phyloP scores from a whole-genome alignment of 2,113 vertebrate species.

The Ellobius talpinus region DNA sequence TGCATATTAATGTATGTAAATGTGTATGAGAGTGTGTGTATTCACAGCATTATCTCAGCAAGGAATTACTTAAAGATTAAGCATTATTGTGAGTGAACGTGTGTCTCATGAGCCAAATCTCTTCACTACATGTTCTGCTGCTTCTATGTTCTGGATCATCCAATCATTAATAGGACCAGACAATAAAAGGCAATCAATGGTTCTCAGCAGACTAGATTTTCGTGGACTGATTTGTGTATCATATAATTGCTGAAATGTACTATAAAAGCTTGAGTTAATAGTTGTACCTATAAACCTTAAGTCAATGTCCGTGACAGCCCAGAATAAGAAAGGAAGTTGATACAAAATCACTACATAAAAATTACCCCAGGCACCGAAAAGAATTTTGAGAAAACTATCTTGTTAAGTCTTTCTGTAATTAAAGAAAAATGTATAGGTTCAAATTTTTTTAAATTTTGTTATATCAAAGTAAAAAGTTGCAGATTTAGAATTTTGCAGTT shows the following conservation, averaged over 20 bases:
- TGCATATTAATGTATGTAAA: neutral
- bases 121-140: neutral
- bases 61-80: neutral
- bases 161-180: slow-evolving; percentile 3
- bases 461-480: slow-evolving; percentile 56
- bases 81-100: neutral
- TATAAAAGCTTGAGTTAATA: slow-evolving; percentile 62
- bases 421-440: slow-evolving; percentile 36
- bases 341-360: slow-evolving; percentile 68
- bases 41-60: slow-evolving; percentile 51
- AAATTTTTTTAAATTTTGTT: slow-evolving; percentile 59
- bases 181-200: neutral
- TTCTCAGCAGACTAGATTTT: slow-evolving; percentile 57
- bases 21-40: neutral
- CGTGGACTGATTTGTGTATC: slow-evolving; percentile 18
- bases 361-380: slow-evolving; percentile 48
- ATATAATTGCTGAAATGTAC: slow-evolving; percentile 58
- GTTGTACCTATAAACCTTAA: slow-evolving; percentile 49
- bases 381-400: slow-evolving; percentile 39
- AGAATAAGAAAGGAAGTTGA: slow-evolving; percentile 68
- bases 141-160: neutral
- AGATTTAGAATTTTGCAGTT: slow-evolving; percentile 67
- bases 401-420: slow-evolving; percentile 36
- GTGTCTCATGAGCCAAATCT: neutral
- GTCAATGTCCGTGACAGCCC: slow-evolving; percentile 54